Evolutionary conservation across 2,888 invertebrate species (phyloP), one percentile per base, ranked within the genome.

Genomic region (Platypus cylindrus): DNA sequence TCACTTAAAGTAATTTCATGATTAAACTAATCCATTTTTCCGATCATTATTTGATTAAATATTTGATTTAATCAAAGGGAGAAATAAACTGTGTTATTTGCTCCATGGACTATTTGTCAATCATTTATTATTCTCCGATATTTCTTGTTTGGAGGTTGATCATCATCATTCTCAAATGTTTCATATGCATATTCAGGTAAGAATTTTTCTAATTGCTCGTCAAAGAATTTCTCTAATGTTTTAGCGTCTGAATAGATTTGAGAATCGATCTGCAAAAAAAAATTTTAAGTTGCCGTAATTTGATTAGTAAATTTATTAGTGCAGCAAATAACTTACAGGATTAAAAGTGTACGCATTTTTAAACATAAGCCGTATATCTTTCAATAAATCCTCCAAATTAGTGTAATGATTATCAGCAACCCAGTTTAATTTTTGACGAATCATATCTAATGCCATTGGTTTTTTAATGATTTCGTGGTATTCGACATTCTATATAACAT

Each of bases 261-360:
- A 11, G 80, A 77, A 46, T 83, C 82, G 51, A 74, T 71, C 84
- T 85, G 59, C 42, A 50, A 48, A 29, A 32, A 38, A 20, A 20
- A 20, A 8, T 20, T 7, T 5, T 20, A 17, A n/a, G n/a, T n/a
- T n/a, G n/a, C n/a, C n/a, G n/a, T n/a, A n/a, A n/a, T n/a, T n/a
- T n/a, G n/a, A n/a, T n/a, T n/a, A n/a, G n/a, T n/a, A n/a, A n/a
- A n/a, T n/a, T n/a, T 8, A 4, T 11, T 16, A 25, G 25, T n/a
- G n/a, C n/a, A n/a, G n/a, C n/a, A n/a, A n/a, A n/a, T n/a, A n/a
- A 66, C 73, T 69, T 63, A 89, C 90, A 57, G 79, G 71, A 66
- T 90, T 87, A 62, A 78, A 89, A 13, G 70, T 67, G 58, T 78
- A 82, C 24, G 89, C 91, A 66, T 90, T 90, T 59, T 75, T 78